Conservation (phyloP, 2,113 vertebrate genomes). For the Anhinga anhinga region DNA sequence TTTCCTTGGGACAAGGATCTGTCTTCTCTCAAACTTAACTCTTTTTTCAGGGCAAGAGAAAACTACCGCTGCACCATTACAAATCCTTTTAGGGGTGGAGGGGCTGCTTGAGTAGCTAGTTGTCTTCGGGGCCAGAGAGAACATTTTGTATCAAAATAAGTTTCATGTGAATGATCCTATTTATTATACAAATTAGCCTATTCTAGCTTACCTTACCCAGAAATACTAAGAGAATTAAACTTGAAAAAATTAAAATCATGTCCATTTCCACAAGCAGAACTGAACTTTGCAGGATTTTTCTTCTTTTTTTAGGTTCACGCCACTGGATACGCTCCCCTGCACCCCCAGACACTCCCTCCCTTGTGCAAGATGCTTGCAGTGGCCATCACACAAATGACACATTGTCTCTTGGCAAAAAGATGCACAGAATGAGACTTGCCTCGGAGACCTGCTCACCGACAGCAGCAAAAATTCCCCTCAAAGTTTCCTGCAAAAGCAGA, state of each 20-base stretch:
- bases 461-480: background rate
- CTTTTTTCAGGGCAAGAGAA: background rate
- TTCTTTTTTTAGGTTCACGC: background rate
- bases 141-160: background rate
- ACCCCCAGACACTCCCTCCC: background rate
- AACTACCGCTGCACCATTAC: background rate
- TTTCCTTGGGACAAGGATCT: slow-evolving; percentile 17
- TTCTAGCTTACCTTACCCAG: background rate
- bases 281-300: background rate
- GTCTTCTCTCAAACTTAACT: slow-evolving; percentile 3
- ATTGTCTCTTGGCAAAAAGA: background rate
- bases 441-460: background rate
- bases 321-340: background rate
- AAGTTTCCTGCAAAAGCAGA: background rate
- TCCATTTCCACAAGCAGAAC: background rate
- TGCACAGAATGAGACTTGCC: background rate
- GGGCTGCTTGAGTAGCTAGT: background rate
- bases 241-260: background rate
- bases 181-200: background rate
- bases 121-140: background rate
- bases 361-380: background rate
- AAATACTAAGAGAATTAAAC: background rate
- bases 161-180: background rate
- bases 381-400: background rate
- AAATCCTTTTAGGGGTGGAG: background rate